Percentiles rank a stretch among this genome's conserved stretches.
These are phyloP conservation scores for Notiomystis cincta DNA, from an alignment of 2,113 vertebrate genomes.

Conservation along the genomic window DNA sequence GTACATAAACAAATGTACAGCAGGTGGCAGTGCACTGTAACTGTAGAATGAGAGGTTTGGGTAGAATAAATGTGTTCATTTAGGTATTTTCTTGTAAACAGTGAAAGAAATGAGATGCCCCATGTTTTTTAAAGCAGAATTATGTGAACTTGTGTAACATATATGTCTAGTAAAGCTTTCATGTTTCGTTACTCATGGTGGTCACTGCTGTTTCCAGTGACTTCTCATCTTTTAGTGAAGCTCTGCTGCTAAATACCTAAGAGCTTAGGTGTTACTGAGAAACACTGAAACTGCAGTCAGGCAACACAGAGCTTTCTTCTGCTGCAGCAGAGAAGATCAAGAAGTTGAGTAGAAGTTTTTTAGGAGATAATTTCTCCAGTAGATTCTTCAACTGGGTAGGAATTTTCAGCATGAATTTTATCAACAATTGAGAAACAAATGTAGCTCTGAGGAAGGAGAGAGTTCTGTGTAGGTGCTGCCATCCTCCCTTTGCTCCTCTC, in stretches of 20 bases:
- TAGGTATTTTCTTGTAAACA: neutral
- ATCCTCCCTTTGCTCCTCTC: neutral
- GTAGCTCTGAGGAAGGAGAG: neutral
- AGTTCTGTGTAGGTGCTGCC: neutral
- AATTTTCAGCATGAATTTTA: neutral
- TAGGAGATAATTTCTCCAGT: neutral
- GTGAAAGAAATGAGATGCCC: neutral
- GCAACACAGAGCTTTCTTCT: neutral
- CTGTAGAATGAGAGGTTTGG: neutral
- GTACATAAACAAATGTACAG: slow-evolving; percentile 39
- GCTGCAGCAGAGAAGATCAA: neutral
- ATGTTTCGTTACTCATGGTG: neutral
- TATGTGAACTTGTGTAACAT: neutral
- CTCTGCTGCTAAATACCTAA: neutral
- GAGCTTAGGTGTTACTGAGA: neutral
- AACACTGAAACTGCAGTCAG: neutral
- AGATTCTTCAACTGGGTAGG: neutral
- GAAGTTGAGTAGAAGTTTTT: neutral
- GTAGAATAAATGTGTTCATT: neutral
- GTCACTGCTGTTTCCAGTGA: neutral
- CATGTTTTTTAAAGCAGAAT: neutral
- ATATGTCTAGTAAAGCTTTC: neutral
- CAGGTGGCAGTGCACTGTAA: slow-evolving; percentile 73
- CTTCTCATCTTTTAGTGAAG: neutral
- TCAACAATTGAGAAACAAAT: neutral